These are phyloP conservation scores for Morpho helenor DNA, from an alignment of 2,888 invertebrate species.

Conservation along the genomic window DNA sequence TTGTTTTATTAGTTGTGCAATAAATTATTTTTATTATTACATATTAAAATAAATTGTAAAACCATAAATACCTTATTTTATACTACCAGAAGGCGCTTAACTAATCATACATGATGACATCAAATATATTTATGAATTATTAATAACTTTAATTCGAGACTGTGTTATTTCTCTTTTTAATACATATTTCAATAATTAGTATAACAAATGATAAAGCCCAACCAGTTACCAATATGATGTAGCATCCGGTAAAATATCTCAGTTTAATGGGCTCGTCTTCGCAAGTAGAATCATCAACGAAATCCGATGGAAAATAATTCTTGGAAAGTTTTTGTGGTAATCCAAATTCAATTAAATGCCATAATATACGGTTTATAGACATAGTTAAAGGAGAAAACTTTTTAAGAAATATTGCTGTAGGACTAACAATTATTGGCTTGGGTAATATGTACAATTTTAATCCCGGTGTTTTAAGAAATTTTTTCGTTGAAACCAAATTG, in stretches of 20 bases:
- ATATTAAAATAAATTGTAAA: too few species aligned
- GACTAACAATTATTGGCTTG: slow-evolving; percentile 42
- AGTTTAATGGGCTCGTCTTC: slow-evolving; percentile 41
- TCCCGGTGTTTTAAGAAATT: slow-evolving; percentile 34
- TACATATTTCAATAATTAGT: slow-evolving; percentile 46
- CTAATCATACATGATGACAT: too few species aligned
- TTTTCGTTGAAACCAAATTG: slow-evolving; percentile 42
- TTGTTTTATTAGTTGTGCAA: too few species aligned
- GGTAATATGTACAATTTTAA: slow-evolving; percentile 44
- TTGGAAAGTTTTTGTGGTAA: slow-evolving; percentile 45
- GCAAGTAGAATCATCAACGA: slow-evolving; percentile 4
- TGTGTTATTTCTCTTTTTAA: slow-evolving; percentile 24
- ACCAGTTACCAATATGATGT: slow-evolving; percentile 46
- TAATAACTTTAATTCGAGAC: too few species aligned
- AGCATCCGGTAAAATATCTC: slow-evolving; percentile 56
- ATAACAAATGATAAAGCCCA: slow-evolving; percentile 44
- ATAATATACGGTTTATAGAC: slow-evolving; percentile 43
- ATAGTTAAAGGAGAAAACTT: slow-evolving; percentile 51
- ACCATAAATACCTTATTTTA: too few species aligned
- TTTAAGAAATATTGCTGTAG: slow-evolving; percentile 55
- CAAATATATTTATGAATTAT: too few species aligned
- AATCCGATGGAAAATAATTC: slow-evolving; percentile 31
- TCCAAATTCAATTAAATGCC: slow-evolving; percentile 46
- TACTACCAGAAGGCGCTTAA: too few species aligned
- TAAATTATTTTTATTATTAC: too few species aligned